These are phyloP conservation scores for Onychomys arenicola DNA, from an alignment of 2,797 vertebrate genomes.

Conservation along the genomic window DNA sequence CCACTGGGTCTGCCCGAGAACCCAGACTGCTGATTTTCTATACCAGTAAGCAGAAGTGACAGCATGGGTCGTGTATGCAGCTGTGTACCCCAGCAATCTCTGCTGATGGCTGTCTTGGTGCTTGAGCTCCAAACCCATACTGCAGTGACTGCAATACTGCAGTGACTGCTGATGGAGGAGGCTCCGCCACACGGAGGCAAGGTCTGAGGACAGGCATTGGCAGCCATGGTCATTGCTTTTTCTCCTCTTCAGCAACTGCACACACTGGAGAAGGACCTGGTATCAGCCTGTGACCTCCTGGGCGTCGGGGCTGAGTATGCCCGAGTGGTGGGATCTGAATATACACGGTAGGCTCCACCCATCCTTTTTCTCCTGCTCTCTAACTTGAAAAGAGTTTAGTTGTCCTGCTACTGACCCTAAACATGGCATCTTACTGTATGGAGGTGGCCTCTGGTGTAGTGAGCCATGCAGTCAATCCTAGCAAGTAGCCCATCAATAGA, in stretches of 20 bases:
- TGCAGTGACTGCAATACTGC: background rate
- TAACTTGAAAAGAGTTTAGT: background rate
- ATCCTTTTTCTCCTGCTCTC: accelerated
- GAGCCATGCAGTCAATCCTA: background rate
- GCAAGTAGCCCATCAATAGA: accelerated
- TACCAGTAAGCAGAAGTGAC: background rate
- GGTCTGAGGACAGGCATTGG: background rate
- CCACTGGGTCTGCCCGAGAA: background rate
- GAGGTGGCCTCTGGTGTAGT: background rate
- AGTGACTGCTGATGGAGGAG: background rate
- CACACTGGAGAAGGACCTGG: slow-evolving; percentile 98
- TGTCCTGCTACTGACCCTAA: background rate
- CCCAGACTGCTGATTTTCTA: background rate
- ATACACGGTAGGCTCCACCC: slow-evolving; percentile 92
- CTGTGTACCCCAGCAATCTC: background rate
- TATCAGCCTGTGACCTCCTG: slow-evolving; percentile 97
- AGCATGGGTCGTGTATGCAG: background rate
- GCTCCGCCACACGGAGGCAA: background rate
- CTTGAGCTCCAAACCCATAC: background rate
- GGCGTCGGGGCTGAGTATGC: slow-evolving; percentile 98
- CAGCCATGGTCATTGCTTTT: background rate
- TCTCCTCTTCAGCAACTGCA: slow-evolving; percentile 95
- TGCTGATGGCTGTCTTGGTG: background rate
- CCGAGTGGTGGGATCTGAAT: slow-evolving; percentile 98
- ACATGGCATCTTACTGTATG: background rate